These are phyloP conservation scores for Ischnus inquisitorius DNA, from an alignment of 2,888 invertebrate genomes.

Conservation along the genomic window DNA sequence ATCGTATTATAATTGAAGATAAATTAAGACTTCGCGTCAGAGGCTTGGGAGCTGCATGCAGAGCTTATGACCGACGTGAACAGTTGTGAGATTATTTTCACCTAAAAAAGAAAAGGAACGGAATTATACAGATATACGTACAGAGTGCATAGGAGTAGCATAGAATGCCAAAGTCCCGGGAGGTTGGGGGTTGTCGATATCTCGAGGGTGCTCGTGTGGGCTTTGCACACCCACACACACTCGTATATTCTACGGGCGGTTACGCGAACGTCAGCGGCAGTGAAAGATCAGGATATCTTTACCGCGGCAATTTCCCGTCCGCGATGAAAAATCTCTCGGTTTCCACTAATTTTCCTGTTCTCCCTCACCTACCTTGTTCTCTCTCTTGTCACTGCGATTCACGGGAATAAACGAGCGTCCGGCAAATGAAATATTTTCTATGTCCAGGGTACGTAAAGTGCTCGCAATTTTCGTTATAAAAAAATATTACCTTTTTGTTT, in stretches of 20 bases:
- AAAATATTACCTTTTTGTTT: background rate
- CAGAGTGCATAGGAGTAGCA: constrained; percentile 1
- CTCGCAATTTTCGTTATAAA: background rate
- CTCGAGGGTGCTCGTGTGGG: constrained; percentile 24
- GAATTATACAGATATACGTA: background rate
- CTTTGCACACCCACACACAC: background rate
- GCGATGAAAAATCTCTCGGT: constrained; percentile 17
- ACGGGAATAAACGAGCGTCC: background rate
- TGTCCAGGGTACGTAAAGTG: background rate
- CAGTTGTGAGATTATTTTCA: background rate
- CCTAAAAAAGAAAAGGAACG: background rate
- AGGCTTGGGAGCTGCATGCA: background rate
- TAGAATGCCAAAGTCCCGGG: background rate
- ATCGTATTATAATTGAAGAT: constrained; percentile 24
- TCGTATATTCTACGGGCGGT: constrained; percentile 7
- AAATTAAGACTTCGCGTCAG: background rate
- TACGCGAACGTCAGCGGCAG: constrained; percentile 17
- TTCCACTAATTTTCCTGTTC: constrained; percentile 44
- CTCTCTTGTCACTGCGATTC: background rate
- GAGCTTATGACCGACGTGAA: background rate
- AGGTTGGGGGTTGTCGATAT: constrained; percentile 35
- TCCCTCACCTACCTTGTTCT: constrained; percentile 29
- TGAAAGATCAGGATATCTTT: constrained; percentile 22
- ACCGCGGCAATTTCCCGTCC: constrained; percentile 35
- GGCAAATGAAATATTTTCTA: background rate